Evolutionary conservation across 2,888 invertebrate species (phyloP).

Genomic region (Oscheius sp.): DNA sequence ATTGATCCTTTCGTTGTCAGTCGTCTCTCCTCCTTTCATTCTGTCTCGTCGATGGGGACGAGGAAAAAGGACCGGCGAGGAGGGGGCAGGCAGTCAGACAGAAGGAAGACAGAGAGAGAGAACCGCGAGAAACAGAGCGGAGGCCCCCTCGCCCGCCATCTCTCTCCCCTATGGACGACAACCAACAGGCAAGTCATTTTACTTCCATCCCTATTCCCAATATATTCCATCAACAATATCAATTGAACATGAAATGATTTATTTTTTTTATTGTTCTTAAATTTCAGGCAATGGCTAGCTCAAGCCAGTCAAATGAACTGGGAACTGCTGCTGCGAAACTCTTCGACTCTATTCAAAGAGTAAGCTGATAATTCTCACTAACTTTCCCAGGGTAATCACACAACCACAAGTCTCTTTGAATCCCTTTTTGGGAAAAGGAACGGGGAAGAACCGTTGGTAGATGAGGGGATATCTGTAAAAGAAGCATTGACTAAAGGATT

Average conservation of each 20-base stretch:
- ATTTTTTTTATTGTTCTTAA: no score
- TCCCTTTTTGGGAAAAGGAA: background rate
- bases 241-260: no score
- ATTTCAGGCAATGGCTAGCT: background rate
- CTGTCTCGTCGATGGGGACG: background rate
- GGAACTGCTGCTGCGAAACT: no score
- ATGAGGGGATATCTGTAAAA: background rate
- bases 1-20: background rate
- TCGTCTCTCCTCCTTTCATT: background rate
- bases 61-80: background rate
- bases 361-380: background rate
- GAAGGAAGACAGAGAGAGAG: background rate
- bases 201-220: background rate
- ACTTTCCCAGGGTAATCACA: background rate
- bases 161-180: background rate
- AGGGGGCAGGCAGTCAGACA: background rate
- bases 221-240: constrained; percentile 25
- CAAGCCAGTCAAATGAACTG: background rate
- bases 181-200: background rate
- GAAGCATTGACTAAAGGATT: constrained; percentile 28
- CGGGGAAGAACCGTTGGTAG: no score
- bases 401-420: background rate
- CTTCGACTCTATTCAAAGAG: no score
- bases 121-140: background rate
- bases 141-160: background rate